Evolutionary conservation across 1,140 invertebrate genomes (phyloP).

Genomic region (Thaumetopoea pityocampa): DNA sequence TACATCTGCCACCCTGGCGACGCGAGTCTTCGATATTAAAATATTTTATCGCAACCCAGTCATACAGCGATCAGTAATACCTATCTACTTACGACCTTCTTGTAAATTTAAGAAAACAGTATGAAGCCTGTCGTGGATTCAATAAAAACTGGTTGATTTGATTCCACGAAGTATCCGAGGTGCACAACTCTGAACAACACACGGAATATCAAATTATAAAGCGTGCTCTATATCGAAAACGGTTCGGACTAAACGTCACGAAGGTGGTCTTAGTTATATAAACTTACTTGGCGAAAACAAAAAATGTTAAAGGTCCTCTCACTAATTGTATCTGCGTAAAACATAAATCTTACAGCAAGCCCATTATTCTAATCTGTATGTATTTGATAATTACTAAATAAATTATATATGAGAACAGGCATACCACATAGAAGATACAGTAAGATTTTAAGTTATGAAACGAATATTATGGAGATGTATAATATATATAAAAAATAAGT

Average conservation of each 20-base stretch:
- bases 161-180: conserved; percentile 60
- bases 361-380: too few species aligned
- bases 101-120: conserved; percentile 33
- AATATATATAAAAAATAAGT: too few species aligned
- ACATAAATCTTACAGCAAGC: too few species aligned
- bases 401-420: too few species aligned
- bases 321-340: too few species aligned
- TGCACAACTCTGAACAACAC: conserved; percentile 37
- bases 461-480: too few species aligned
- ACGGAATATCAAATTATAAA: conserved; percentile 24
- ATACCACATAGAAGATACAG: too few species aligned
- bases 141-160: conserved; percentile 55
- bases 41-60: conserved; percentile 34
- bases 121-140: conserved; percentile 32
- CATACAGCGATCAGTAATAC: conserved; percentile 50
- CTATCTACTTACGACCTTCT: conserved; percentile 45
- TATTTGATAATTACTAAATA: too few species aligned
- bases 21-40: conserved; percentile 42
- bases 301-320: too few species aligned
- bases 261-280: conserved; percentile 11
- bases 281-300: too few species aligned
- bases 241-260: not conserved
- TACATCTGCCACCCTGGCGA: conserved; percentile 62
- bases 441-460: too few species aligned
- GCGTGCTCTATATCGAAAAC: conserved; percentile 8